Evolutionary conservation across 37 sponge, comb jelly and placozoan genomes (phyloP).

Genomic region (Eunapius fragilis): DNA sequence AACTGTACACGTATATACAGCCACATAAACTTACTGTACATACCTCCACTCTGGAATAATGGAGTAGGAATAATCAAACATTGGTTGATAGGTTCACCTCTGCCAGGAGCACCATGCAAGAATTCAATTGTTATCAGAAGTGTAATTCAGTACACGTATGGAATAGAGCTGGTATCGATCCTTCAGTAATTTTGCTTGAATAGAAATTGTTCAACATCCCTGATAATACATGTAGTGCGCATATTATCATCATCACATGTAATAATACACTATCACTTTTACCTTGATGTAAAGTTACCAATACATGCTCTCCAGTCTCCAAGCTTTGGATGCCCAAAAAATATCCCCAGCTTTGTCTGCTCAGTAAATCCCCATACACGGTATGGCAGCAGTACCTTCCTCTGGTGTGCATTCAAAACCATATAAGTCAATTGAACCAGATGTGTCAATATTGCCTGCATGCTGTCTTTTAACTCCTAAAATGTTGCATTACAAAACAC

Average conservation of each 20-base stretch:
- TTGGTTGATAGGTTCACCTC: constrained; percentile 4
- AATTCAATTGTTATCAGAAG: neutral
- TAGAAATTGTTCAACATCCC: neutral
- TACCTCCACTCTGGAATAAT: constrained; percentile 5
- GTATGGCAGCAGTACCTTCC: constrained; percentile 21
- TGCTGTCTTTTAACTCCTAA: neutral
- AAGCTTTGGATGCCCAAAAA: constrained; percentile 29
- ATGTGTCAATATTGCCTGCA: neutral
- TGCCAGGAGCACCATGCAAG: constrained; percentile 8
- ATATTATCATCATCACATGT: neutral
- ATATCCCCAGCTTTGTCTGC: constrained; percentile 5
- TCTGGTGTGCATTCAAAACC: constrained; percentile 4
- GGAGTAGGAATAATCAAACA: constrained; percentile 7
- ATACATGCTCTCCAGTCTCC: constrained; percentile 27
- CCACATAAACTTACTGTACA: neutral
- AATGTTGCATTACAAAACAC: neutral
- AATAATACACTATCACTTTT: neutral
- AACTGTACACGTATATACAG: too few species aligned
- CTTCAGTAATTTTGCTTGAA: neutral
- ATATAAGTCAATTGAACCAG: too few species aligned
- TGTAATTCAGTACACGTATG: constrained; percentile 25
- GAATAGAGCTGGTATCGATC: constrained; percentile 3
- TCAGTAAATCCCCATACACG: constrained; percentile 28
- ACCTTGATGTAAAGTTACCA: neutral
- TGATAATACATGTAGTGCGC: neutral